Conservation (phyloP, 2,113 vertebrate genomes). For the Cyphomyrus plagiostoma region DNA sequence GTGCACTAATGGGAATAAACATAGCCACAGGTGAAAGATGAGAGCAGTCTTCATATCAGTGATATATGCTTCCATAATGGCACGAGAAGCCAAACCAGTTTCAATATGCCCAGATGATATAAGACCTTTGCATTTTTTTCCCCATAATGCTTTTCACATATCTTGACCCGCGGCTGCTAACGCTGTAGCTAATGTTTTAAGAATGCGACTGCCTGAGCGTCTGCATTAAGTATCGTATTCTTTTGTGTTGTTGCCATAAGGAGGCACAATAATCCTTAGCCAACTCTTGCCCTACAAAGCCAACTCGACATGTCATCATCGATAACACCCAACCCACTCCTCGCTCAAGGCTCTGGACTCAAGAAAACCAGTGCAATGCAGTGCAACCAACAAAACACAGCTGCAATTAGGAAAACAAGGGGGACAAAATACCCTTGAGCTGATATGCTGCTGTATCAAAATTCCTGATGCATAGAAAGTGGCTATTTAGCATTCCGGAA, state of each 20-base stretch:
- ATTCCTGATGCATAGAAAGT: constrained; percentile 36
- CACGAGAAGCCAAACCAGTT: not conserved
- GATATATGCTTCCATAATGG: not conserved
- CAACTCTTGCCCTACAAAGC: not conserved
- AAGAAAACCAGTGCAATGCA: not conserved
- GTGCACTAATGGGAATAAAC: not conserved
- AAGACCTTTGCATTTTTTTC: not conserved
- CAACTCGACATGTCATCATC: not conserved
- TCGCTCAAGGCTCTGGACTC: not conserved
- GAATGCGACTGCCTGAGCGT: not conserved
- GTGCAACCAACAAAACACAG: not conserved
- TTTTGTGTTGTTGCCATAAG: not conserved
- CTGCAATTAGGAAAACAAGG: not conserved
- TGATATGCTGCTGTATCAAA: constrained; percentile 35
- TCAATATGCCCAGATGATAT: not conserved
- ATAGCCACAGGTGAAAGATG: not conserved
- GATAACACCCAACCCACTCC: not conserved
- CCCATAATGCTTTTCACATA: not conserved
- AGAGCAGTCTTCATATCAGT: not conserved
- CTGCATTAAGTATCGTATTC: not conserved
- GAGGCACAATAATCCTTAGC: not conserved
- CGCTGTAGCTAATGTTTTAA: not conserved
- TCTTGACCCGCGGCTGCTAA: not conserved
- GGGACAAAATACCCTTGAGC: not conserved
- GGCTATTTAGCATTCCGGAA: constrained; percentile 36